Conservation (phyloP, 1,140 invertebrate genomes). For the Dendroctonus ponderosae region DNA sequence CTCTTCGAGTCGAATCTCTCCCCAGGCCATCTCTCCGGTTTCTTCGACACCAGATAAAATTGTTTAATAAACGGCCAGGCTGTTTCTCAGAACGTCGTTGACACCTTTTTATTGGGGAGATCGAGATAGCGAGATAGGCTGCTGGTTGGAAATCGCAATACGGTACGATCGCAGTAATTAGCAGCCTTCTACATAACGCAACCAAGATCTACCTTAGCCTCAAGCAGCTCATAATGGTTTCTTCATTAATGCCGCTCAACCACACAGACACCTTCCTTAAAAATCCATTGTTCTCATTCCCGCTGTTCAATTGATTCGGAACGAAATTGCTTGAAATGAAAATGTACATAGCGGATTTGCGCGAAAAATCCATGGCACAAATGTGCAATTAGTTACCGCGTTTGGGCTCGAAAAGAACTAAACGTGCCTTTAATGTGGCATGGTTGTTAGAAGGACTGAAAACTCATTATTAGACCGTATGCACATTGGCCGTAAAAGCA, state of each 20-base stretch:
- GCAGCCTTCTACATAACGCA: too few relatives aligned
- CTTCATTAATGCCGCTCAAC: too few relatives aligned
- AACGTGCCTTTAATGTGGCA: slow-evolving; percentile 30
- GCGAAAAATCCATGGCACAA: slow-evolving; percentile 10
- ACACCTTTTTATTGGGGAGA: slow-evolving; percentile 37
- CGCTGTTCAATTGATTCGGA: too few relatives aligned
- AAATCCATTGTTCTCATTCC: too few relatives aligned
- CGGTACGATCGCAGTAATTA: too few relatives aligned
- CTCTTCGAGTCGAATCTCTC: slow-evolving; percentile 33
- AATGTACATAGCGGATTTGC: neutral
- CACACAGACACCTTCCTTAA: too few relatives aligned
- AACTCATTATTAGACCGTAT: slow-evolving; percentile 29
- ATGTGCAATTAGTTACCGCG: slow-evolving; percentile 22
- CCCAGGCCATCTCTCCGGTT: slow-evolving; percentile 31
- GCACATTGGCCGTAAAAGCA: slow-evolving; percentile 21
- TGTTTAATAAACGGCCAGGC: slow-evolving; percentile 38
- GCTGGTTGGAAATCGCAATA: neutral
- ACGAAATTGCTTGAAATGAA: slow-evolving; percentile 4
- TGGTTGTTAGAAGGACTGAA: slow-evolving; percentile 17
- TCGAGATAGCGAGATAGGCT: slow-evolving; percentile 20
- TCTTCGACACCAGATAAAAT: slow-evolving; percentile 36
- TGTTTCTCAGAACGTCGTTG: slow-evolving; percentile 36
- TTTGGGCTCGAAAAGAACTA: slow-evolving; percentile 30
- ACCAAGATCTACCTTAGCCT: too few relatives aligned
- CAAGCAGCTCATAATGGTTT: too few relatives aligned